Evolutionary conservation across 2,797 vertebrate genomes (phyloP).

Genomic region (Furcifer pardalis): DNA sequence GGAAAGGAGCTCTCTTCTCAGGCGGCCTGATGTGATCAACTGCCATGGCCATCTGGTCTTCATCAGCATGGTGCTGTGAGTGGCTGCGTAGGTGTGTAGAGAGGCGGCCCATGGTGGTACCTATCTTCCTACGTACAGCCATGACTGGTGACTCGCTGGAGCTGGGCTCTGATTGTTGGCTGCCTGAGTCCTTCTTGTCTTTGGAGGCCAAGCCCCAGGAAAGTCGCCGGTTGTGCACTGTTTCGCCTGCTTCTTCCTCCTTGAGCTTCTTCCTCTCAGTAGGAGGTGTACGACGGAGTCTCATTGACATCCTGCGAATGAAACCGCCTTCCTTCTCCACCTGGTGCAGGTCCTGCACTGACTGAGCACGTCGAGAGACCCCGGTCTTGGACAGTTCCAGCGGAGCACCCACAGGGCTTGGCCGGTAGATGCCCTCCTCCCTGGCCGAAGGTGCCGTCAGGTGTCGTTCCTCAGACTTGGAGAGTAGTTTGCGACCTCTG

Average conservation of each 20-base stretch:
- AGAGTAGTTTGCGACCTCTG: conserved; percentile 88
- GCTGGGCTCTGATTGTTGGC: conserved; percentile 77
- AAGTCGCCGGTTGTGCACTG: conserved; percentile 76
- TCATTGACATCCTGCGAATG: conserved; percentile 84
- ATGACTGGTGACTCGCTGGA: conserved; percentile 86
- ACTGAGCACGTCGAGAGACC: conserved; percentile 83
- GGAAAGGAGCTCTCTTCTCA: conserved; percentile 85
- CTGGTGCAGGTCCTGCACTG: conserved; percentile 91
- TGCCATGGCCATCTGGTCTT: not conserved
- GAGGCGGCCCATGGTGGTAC: conserved; percentile 89
- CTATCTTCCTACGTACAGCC: conserved; percentile 90
- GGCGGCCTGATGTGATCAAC: conserved; percentile 58
- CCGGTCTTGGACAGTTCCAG: conserved; percentile 81
- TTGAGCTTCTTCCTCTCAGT: conserved; percentile 83
- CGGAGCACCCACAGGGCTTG: conserved; percentile 87
- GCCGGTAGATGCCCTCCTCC: conserved; percentile 92
- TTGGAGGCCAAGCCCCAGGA: conserved; percentile 89
- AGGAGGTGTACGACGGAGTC: conserved; percentile 86
- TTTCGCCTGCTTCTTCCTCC: conserved; percentile 69
- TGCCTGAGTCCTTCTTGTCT: conserved; percentile 82
- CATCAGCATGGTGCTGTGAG: conserved; percentile 79
- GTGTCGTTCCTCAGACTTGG: conserved; percentile 88
- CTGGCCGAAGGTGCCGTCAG: conserved; percentile 65
- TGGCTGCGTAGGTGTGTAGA: conserved; percentile 90
- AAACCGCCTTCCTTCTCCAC: conserved; percentile 88